These are phyloP conservation scores for Pedionomus torquatus DNA, from an alignment of 2,113 vertebrate species.

Conservation along the genomic window DNA sequence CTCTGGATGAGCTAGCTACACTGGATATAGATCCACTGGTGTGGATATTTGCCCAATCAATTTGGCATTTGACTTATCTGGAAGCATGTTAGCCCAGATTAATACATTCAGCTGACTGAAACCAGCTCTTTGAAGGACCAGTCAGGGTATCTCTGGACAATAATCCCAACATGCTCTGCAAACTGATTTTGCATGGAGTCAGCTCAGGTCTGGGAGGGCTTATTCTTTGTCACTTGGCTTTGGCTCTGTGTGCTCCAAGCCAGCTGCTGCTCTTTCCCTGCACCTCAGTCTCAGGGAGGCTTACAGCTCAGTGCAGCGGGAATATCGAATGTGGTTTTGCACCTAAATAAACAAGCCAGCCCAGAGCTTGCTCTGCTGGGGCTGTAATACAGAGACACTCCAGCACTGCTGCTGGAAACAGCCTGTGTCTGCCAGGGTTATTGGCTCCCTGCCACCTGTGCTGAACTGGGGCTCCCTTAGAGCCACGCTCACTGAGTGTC, in stretches of 20 bases:
- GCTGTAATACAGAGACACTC: neutral
- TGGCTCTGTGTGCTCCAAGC: neutral
- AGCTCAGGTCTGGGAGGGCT: neutral
- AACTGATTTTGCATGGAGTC: neutral
- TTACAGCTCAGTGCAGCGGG: accelerated
- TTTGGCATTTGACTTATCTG: neutral
- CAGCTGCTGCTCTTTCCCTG: neutral
- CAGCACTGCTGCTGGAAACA: neutral
- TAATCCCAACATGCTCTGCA: neutral
- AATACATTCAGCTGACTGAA: neutral
- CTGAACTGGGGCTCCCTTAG: accelerated
- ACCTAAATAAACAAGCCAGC: neutral
- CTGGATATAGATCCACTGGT: neutral
- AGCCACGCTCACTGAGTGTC: accelerated
- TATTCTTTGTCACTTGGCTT: neutral
- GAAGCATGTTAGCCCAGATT: neutral
- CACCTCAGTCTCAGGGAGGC: accelerated
- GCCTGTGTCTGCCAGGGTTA: neutral
- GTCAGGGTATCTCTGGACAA: neutral
- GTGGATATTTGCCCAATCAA: neutral
- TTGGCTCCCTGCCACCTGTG: neutral
- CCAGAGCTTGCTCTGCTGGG: accelerated
- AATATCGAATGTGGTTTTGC: neutral
- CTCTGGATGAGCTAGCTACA: neutral
- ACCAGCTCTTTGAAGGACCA: neutral